Evolutionary conservation across 2,113 vertebrate species (phyloP).

Genomic region (Hemicordylus capensis): DNA sequence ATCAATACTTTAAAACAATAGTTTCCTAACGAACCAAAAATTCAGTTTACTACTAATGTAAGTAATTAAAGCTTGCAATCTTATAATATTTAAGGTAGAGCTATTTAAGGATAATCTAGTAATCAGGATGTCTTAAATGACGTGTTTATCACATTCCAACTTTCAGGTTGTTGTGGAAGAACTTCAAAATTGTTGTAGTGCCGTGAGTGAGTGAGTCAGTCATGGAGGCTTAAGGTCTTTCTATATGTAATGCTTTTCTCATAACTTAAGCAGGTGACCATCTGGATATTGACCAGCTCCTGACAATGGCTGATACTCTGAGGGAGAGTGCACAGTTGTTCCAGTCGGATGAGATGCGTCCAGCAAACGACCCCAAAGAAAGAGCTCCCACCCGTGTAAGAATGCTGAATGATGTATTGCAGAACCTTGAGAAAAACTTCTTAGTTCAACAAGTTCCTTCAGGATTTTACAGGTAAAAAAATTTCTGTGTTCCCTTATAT

Average conservation of each 20-base stretch:
- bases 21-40: no score
- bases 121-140: no score
- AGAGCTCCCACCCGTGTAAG: slow-evolving; percentile 83
- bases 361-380: slow-evolving; percentile 92
- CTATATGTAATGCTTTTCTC: background rate
- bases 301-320: slow-evolving; percentile 76
- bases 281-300: slow-evolving; percentile 62
- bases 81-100: no score
- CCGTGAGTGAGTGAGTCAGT: background rate
- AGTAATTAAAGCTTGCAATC: no score
- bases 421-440: slow-evolving; percentile 91
- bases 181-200: background rate
- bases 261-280: slow-evolving; percentile 72
- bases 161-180: background rate
- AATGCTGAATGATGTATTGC: slow-evolving; percentile 93
- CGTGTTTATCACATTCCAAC: no score
- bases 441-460: slow-evolving; percentile 78
- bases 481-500: rapidly evolving
- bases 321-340: slow-evolving; percentile 86
- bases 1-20: no score
- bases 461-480: slow-evolving; percentile 87
- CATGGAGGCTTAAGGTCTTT: background rate
- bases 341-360: slow-evolving; percentile 94
- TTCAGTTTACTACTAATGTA: no score
- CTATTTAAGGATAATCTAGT: no score